Evolutionary conservation across 2,113 vertebrate genomes (phyloP), one percentile per base, ranked within the genome.

Genomic region (Acrocephalus kingi): DNA sequence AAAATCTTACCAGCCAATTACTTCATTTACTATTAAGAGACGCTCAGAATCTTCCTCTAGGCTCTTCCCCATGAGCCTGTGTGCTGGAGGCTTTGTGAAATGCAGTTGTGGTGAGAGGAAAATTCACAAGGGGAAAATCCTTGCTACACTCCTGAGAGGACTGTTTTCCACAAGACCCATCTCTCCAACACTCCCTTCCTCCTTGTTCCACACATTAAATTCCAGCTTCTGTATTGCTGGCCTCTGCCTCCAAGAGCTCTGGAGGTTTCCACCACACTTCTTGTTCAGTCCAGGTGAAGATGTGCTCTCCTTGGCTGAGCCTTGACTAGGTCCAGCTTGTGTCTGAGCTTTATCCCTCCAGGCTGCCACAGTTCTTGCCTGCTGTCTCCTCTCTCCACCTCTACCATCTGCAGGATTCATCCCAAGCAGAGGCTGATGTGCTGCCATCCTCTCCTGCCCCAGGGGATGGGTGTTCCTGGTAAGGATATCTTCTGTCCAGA

Each of bases 101-200:
- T 63, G 51, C 48, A 52, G 23, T 51, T 84, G 48, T 58, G 49
- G 39, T 49, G 41, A 48, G 13, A 15, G 67, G 73, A 91, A 79
- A 67, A 68, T 13, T 15, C 35, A 43, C 0, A 0, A 56, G 35
- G 15, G 4, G 2, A 7, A 69, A 82, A 80, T 58, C 37, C 28
- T 54, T 89, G 43, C 28, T 68, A 41, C 18, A 8, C 2, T 49
- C 13, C 39, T 48, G 46, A 45, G 22, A 56, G 10, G 25, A 63
- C 15, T 64, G 9, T 48, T 89, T 84, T 25, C 21, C 52, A 55
- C 4, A 25, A 37, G 27, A 51, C 20, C 25, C 49, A 28, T 48
- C 13, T 83, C 20, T 76, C 62, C 67, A 80, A 19, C 4, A 55
- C 10, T 66, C 7, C 7, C 17, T 76, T 79, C 52, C 27, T 91